A percentile compares a stretch with the other conserved stretches of the same genome.
Conservation (phyloP, 2,888 invertebrate genomes). For the Apotomis capreana region DNA sequence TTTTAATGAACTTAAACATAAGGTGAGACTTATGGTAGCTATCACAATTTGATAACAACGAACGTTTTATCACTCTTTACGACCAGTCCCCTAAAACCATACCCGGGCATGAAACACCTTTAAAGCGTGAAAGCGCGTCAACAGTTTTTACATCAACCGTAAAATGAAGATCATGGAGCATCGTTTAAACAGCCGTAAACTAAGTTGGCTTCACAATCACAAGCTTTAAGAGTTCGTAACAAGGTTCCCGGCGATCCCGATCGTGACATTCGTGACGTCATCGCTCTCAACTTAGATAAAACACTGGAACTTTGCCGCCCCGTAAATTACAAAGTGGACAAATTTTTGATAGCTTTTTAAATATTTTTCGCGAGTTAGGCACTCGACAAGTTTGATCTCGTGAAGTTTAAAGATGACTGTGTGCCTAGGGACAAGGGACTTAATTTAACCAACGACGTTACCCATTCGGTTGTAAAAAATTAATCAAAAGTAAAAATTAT, state of each 20-base stretch:
- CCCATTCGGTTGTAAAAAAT: too few relatives aligned
- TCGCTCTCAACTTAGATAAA: slow-evolving; percentile 28
- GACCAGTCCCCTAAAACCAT: slow-evolving; percentile 2
- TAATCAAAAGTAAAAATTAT: too few relatives aligned
- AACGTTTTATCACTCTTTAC: neutral
- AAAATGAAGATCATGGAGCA: slow-evolving; percentile 32
- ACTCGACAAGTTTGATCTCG: slow-evolving; percentile 30
- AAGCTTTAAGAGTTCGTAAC: slow-evolving; percentile 30
- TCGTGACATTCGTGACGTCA: slow-evolving; percentile 30
- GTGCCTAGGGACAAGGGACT: slow-evolving; percentile 8
- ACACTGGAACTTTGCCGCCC: slow-evolving; percentile 33
- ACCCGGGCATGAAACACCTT: neutral
- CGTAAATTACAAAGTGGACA: slow-evolving; percentile 41
- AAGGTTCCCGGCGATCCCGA: slow-evolving; percentile 20
- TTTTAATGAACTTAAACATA: neutral
- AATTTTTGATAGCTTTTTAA: slow-evolving; percentile 42
- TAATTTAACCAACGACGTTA: slow-evolving; percentile 11
- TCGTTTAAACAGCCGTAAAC: slow-evolving; percentile 34
- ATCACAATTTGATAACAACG: neutral
- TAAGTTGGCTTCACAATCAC: slow-evolving; percentile 29
- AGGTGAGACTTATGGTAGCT: neutral
- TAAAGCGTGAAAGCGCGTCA: slow-evolving; percentile 1
- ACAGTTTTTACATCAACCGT: slow-evolving; percentile 25
- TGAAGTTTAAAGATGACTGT: slow-evolving; percentile 26
- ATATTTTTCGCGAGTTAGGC: slow-evolving; percentile 37